Conservation (phyloP, 1,140 invertebrate genomes). For the Nautilus pompilius region DNA sequence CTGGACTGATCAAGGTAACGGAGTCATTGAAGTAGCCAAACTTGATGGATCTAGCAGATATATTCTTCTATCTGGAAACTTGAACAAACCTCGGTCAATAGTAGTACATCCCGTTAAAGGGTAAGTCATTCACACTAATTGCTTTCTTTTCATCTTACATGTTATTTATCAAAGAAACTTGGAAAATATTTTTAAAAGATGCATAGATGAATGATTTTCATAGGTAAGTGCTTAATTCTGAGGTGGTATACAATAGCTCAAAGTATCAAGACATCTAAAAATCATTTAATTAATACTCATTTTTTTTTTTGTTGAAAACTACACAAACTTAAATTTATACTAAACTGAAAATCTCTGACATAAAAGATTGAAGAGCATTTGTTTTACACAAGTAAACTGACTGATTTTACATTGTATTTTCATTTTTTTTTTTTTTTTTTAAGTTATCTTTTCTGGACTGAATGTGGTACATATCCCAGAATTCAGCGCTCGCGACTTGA, state of each 20-base stretch:
- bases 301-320: not conserved
- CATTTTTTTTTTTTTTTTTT: slow-evolving; percentile 8
- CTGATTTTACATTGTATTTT: not conserved
- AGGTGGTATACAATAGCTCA: too few species aligned
- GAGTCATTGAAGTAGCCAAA: slow-evolving; percentile 48
- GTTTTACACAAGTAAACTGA: not conserved
- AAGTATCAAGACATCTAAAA: too few species aligned
- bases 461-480: slow-evolving; percentile 94
- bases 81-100: slow-evolving; percentile 91
- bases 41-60: slow-evolving; percentile 81
- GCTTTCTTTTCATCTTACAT: not conserved
- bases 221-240: too few species aligned
- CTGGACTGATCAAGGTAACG: slow-evolving; percentile 81
- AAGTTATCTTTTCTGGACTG: slow-evolving; percentile 75
- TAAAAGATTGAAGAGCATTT: not conserved
- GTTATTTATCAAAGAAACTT: too few species aligned
- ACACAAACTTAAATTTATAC: too few species aligned
- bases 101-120: slow-evolving; percentile 95
- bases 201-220: too few species aligned
- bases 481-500: slow-evolving; percentile 96
- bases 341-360: too few species aligned
- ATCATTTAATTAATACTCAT: too few species aligned
- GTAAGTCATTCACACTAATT: slow-evolving; percentile 53
- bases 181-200: too few species aligned
- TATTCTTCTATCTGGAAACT: slow-evolving; percentile 88